Evolutionary conservation across 2,113 vertebrate genomes (phyloP).

Genomic region (Eudyptes chrysolophus): DNA sequence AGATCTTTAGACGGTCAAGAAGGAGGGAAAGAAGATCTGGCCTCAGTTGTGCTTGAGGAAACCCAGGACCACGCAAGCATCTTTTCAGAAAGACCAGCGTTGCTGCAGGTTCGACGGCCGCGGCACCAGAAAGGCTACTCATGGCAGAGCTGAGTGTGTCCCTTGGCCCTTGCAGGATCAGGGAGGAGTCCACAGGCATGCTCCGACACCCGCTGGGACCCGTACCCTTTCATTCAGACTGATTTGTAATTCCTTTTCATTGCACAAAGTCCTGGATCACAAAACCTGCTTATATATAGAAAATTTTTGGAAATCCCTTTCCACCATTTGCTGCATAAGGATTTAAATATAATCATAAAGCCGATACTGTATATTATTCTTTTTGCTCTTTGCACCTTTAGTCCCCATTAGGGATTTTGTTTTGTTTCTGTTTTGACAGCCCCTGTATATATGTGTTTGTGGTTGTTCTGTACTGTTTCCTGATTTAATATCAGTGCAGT

Average conservation of each 20-base stretch:
- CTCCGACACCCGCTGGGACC: neutral
- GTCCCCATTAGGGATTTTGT: slow-evolving; percentile 74
- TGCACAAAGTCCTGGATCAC: neutral
- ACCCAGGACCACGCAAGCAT: neutral
- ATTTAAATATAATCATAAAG: slow-evolving; percentile 56
- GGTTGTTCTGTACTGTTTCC: slow-evolving; percentile 75
- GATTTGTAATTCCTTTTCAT: slow-evolving; percentile 48
- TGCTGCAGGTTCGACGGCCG: neutral
- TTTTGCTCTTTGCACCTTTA: slow-evolving; percentile 71
- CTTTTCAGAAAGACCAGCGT: neutral
- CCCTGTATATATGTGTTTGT: slow-evolving; percentile 74
- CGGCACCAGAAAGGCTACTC: neutral
- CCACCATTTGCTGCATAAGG: slow-evolving; percentile 23
- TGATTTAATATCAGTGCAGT: slow-evolving; percentile 81
- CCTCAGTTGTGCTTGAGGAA: neutral
- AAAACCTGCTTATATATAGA: slow-evolving; percentile 21
- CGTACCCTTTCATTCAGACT: neutral
- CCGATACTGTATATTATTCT: neutral
- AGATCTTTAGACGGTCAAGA: neutral
- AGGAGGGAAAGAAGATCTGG: neutral
- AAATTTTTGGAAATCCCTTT: slow-evolving; percentile 27
- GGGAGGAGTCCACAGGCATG: neutral
- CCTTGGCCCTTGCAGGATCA: neutral
- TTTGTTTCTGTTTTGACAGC: slow-evolving; percentile 77
- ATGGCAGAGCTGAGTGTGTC: neutral